Conservation (phyloP, 2,113 vertebrate genomes). For the Pseudopodoces humilis region DNA sequence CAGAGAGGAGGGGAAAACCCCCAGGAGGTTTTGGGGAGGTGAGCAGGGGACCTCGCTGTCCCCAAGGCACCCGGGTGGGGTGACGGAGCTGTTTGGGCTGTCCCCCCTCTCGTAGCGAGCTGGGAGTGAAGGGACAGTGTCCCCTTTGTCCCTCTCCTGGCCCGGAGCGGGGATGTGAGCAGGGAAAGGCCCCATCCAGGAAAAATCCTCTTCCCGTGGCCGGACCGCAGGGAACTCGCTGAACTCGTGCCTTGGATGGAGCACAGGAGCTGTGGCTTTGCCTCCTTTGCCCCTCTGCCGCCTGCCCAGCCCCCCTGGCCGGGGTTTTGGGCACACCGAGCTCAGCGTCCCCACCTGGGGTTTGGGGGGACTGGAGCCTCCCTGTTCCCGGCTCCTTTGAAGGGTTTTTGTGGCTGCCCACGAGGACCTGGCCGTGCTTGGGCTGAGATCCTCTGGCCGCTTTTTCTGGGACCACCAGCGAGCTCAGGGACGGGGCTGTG, state of each 20-base stretch:
- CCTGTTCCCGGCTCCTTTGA: conserved; percentile 62
- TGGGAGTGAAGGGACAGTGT: not conserved
- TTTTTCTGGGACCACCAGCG: conserved; percentile 62
- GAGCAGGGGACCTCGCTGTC: accelerated
- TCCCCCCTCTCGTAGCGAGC: not conserved
- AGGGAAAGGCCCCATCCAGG: not conserved
- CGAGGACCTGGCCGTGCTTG: conserved; percentile 21
- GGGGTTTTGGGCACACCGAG: conserved; percentile 12
- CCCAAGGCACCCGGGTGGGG: not conserved
- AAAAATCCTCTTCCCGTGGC: not conserved
- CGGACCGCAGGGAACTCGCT: not conserved
- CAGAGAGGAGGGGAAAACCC: not conserved
- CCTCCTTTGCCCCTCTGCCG: not conserved
- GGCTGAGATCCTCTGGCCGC: conserved; percentile 7
- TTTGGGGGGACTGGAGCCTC: not conserved
- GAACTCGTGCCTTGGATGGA: not conserved
- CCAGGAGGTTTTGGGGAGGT: not conserved
- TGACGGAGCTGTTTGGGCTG: not conserved
- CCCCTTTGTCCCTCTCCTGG: not conserved
- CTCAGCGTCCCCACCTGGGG: conserved; percentile 29
- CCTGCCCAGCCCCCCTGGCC: not conserved
- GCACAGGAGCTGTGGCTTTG: not conserved
- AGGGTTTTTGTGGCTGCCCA: conserved; percentile 53
- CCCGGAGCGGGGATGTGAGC: not conserved
- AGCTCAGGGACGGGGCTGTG: conserved; percentile 15